phyloP scores from a whole-genome alignment of 92 coral and sea anemone species.

The Hydrozoanthus gracilis region DNA sequence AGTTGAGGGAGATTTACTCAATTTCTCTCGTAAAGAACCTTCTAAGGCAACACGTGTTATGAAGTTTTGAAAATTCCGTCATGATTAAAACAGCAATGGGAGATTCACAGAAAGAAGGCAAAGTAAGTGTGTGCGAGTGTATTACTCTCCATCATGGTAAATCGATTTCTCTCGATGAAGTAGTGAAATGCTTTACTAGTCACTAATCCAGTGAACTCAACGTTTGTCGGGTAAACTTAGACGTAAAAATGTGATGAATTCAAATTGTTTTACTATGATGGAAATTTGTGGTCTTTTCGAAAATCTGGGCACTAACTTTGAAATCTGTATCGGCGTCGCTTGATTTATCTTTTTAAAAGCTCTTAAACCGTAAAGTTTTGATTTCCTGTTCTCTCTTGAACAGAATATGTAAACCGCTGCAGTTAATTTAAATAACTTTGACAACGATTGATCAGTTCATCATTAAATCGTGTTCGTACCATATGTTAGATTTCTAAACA shows the following conservation, averaged over 20 bases:
- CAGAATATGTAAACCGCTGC: background rate
- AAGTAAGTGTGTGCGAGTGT: conserved; percentile 49
- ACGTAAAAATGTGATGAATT: background rate
- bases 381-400: background rate
- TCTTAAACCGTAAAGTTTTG: background rate
- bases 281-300: background rate
- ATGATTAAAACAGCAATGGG: conserved; percentile 76
- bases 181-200: background rate
- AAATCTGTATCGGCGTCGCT: background rate
- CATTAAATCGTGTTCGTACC: conserved; percentile 5
- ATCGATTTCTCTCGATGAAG: background rate
- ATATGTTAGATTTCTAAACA: conserved; percentile 13
- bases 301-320: background rate
- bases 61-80: background rate
- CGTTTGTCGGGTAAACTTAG: conserved; percentile 17
- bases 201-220: background rate
- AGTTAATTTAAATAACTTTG: conserved; percentile 8
- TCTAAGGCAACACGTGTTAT: conserved; percentile 8
- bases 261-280: background rate
- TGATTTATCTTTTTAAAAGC: too few species aligned
- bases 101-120: conserved; percentile 60
- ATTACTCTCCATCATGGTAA: background rate
- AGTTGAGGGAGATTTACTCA: background rate
- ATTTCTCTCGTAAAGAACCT: background rate
- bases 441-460: conserved; percentile 8